These are phyloP conservation scores for Eubasilissa splendida DNA, from an alignment of 2,888 invertebrate species.

Conservation along the genomic window DNA sequence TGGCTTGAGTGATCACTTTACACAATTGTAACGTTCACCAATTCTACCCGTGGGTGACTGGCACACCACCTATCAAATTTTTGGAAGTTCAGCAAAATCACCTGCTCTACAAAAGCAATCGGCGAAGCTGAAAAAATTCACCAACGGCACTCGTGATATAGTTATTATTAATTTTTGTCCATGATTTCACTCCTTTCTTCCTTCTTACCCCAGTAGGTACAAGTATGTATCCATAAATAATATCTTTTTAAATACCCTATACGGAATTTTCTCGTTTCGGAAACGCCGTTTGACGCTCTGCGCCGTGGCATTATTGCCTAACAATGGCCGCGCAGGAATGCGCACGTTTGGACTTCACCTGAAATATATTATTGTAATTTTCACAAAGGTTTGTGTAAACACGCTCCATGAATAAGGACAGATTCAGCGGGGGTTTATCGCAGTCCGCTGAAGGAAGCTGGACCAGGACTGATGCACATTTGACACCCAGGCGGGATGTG, in stretches of 20 bases:
- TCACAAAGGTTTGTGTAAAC: constrained; percentile 53
- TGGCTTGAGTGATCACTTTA: no score
- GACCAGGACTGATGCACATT: constrained; percentile 34
- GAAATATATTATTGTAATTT: constrained; percentile 46
- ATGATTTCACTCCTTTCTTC: no score
- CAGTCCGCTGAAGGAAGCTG: neutral
- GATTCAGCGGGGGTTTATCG: constrained; percentile 11
- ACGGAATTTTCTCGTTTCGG: neutral
- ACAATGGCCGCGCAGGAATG: constrained; percentile 36
- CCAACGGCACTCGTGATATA: no score
- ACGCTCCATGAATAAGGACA: constrained; percentile 48
- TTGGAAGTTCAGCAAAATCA: no score
- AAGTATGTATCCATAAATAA: no score
- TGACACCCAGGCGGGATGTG: constrained; percentile 48
- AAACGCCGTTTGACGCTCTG: constrained; percentile 2
- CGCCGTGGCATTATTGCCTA: neutral
- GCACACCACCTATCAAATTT: no score
- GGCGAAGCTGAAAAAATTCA: no score
- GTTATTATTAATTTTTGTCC: no score
- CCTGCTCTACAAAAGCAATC: no score
- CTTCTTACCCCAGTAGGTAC: no score
- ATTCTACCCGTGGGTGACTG: no score
- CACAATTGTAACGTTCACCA: no score
- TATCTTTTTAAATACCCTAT: neutral
- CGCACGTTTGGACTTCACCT: constrained; percentile 40